Evolutionary conservation across 2,797 vertebrate genomes (phyloP).

Genomic region (Coreius guichenoti): DNA sequence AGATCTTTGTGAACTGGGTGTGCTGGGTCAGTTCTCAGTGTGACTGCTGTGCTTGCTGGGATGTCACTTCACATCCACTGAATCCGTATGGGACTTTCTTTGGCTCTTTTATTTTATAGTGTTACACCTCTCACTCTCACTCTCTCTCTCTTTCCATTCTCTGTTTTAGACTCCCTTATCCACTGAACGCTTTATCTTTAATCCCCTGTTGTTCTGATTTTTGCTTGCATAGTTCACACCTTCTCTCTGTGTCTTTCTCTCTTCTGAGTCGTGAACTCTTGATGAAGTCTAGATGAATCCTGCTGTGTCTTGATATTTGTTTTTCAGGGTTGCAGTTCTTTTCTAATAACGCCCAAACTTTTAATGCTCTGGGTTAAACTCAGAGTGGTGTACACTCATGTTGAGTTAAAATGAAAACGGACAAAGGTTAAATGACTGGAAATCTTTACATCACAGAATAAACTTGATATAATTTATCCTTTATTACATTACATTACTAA

Average conservation of each 20-base stretch:
- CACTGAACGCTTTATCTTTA: background rate
- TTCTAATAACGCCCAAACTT: background rate
- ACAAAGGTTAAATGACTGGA: background rate
- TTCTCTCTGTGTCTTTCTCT: background rate
- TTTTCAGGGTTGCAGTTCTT: background rate
- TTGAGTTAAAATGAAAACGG: background rate
- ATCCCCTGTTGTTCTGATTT: background rate
- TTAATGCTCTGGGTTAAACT: background rate
- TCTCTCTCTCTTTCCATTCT: background rate
- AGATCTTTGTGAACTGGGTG: slow-evolving; percentile 52
- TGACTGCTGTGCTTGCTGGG: slow-evolving; percentile 10
- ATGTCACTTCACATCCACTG: slow-evolving; percentile 24
- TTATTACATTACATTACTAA: no score
- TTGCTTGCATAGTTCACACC: background rate
- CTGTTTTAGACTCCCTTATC: background rate
- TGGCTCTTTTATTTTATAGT: background rate
- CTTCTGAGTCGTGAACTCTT: background rate
- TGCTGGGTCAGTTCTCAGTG: slow-evolving; percentile 52
- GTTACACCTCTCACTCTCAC: background rate
- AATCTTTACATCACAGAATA: background rate
- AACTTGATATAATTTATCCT: background rate
- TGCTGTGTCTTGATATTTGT: background rate
- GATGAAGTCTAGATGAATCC: background rate
- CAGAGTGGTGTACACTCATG: no score
- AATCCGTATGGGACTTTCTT: slow-evolving; percentile 60